Evolutionary conservation across 2,797 vertebrate genomes (phyloP), one percentile per base, ranked within the genome.

Genomic region (Gambelia wislizenii): DNA sequence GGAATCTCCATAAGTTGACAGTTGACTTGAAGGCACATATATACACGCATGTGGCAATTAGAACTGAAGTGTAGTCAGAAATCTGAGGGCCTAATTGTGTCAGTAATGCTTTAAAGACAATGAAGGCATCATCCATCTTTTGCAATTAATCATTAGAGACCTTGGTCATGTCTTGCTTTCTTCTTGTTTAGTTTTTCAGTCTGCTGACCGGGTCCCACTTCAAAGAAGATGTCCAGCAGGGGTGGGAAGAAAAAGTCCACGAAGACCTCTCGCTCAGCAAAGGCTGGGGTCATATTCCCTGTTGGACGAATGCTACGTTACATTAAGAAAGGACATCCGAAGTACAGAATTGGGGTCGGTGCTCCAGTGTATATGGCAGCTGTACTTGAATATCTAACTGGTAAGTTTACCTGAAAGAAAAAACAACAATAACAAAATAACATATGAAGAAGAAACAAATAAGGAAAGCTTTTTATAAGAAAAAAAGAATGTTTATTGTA

Each of bases 251-350:
- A 99, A 97, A 99, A 99, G 96, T 97, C 97, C 2, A 99, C 98
- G 69, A 99, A 99, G 97, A 99, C 98, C n/a, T 99, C 99, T 25
- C 97, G 99, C 92, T 99, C 99, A 0, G 98, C 98, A 36, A 99
- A 98, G 96, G 99, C 99, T 0, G 99, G 99, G 13, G 98, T 99
- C 89, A 99, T 99, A 95, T 99, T 99, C 95, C 99, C 99, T 0
- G 99, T 99, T 64, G 99, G 99, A n/a, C 97, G 99, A 90, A 99
- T 99, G 99, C 97, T 99, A 83, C 98, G 99, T 79, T 99, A 99
- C 96, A 99, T 99, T 93, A 99, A 98, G 94, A 98, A 98, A 92
- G 98, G 98, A 52, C 98, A 99, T 85, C 99, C 99, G 0, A 99
- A 99, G 90, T 99, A 99, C 93, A 97, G 99, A 92, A 99, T 99